Evolutionary conservation across 2,888 invertebrate species (phyloP).

Genomic region (Mythimna albipuncta): DNA sequence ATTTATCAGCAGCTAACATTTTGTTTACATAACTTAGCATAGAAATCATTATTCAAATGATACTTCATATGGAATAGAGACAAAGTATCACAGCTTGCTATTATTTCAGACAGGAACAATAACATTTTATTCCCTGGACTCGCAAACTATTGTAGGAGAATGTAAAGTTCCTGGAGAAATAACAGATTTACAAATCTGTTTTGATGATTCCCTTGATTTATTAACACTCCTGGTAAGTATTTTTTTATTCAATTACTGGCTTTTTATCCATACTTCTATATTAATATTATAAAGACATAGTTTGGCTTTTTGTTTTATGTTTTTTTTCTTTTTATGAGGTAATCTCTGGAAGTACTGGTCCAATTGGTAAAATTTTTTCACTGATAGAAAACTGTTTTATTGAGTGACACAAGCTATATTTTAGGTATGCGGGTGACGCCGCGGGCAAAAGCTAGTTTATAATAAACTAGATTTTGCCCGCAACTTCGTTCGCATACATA

Average conservation of each 20-base stretch:
- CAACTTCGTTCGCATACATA: no score
- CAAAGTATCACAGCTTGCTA: neutral
- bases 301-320: no score
- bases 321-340: no score
- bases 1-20: neutral
- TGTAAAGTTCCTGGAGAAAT: conserved; percentile 92
- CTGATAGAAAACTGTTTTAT: no score
- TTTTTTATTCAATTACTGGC: neutral
- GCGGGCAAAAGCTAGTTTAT: no score
- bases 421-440: no score
- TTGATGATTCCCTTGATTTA: conserved; percentile 93
- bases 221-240: conserved; percentile 83
- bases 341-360: no score
- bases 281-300: no score
- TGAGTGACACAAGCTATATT: no score
- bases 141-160: conserved; percentile 92
- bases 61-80: neutral
- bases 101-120: conserved; percentile 90
- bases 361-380: no score
- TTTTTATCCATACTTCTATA: neutral
- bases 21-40: neutral
- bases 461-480: no score
- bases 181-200: conserved; percentile 92
- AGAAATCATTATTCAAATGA: neutral
- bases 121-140: conserved; percentile 93